Percentiles rank a stretch among this genome's conserved stretches.
These are phyloP conservation scores for Quiscalus mexicanus DNA, from an alignment of 2,113 vertebrate genomes.

Conservation along the genomic window DNA sequence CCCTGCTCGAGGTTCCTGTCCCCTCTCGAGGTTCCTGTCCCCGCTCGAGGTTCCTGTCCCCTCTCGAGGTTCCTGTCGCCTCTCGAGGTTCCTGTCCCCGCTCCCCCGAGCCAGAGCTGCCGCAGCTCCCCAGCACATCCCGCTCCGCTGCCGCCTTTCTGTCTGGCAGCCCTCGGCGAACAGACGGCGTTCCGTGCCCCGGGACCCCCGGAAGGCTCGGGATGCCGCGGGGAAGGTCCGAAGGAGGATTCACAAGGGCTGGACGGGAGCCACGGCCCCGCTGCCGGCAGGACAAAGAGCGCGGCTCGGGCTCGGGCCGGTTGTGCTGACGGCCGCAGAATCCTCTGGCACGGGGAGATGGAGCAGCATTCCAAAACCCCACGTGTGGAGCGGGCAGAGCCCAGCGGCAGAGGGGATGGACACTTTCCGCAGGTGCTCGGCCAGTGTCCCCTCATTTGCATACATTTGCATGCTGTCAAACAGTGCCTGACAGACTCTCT, in stretches of 20 bases:
- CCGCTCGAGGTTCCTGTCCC: too few relatives aligned
- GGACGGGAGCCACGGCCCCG: constrained; percentile 72
- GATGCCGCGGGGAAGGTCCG: constrained; percentile 52
- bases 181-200: constrained; percentile 67
- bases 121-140: background rate
- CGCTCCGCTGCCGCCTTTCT: constrained; percentile 64
- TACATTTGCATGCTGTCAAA: constrained; percentile 87
- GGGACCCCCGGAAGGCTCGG: constrained; percentile 51
- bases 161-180: background rate
- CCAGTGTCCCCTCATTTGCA: constrained; percentile 82
- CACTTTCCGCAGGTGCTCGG: constrained; percentile 84
- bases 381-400: constrained; percentile 55
- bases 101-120: too few relatives aligned
- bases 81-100: too few relatives aligned
- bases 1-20: too few relatives aligned
- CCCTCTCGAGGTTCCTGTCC: too few relatives aligned
- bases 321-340: constrained; percentile 80
- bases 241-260: constrained; percentile 74
- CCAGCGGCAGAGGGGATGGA: constrained; percentile 69
- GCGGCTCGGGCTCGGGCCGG: constrained; percentile 48
- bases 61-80: too few relatives aligned
- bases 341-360: constrained; percentile 62
- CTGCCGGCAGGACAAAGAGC: constrained; percentile 74
- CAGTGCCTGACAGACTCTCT: constrained; percentile 80
- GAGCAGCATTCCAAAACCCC: constrained; percentile 53